Evolutionary conservation across 2,113 vertebrate genomes (phyloP).

Genomic region (Callithrix jacchus): DNA sequence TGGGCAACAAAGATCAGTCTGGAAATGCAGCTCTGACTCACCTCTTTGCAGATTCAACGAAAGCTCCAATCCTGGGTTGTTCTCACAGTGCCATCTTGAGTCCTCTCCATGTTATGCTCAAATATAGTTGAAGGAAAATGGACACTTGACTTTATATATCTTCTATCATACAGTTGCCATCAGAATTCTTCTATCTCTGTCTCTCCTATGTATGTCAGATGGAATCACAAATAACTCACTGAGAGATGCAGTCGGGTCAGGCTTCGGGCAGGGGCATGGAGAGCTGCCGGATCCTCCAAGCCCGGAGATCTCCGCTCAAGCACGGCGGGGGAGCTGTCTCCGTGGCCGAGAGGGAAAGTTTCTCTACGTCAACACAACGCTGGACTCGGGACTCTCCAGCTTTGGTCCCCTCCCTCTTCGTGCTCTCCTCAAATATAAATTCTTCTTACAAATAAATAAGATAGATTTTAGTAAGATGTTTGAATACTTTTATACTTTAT

Average conservation of each 20-base stretch:
- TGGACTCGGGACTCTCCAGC: constrained; percentile 42
- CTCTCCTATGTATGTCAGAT: too few species aligned
- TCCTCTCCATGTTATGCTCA: too few species aligned
- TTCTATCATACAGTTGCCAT: too few species aligned
- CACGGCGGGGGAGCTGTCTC: neutral
- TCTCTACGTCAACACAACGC: neutral
- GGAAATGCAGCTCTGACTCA: too few species aligned
- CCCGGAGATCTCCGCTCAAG: neutral
- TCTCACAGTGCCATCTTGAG: too few species aligned
- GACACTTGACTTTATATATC: too few species aligned
- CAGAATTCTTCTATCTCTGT: too few species aligned
- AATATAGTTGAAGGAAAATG: too few species aligned
- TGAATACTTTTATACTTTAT: neutral
- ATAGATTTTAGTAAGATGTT: neutral
- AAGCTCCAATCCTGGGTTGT: too few species aligned
- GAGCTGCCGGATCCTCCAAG: neutral
- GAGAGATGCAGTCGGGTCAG: neutral
- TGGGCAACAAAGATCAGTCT: too few species aligned
- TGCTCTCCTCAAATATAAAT: neutral
- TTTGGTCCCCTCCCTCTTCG: constrained; percentile 14
- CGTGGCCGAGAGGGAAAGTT: constrained; percentile 55
- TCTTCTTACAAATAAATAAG: neutral
- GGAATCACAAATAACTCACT: too few species aligned
- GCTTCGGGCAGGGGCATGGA: constrained; percentile 45
- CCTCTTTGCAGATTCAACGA: too few species aligned